Evolutionary conservation across 2,113 vertebrate genomes (phyloP), one percentile per base, ranked within the genome.

Genomic region (Pachycephala philippinensis): DNA sequence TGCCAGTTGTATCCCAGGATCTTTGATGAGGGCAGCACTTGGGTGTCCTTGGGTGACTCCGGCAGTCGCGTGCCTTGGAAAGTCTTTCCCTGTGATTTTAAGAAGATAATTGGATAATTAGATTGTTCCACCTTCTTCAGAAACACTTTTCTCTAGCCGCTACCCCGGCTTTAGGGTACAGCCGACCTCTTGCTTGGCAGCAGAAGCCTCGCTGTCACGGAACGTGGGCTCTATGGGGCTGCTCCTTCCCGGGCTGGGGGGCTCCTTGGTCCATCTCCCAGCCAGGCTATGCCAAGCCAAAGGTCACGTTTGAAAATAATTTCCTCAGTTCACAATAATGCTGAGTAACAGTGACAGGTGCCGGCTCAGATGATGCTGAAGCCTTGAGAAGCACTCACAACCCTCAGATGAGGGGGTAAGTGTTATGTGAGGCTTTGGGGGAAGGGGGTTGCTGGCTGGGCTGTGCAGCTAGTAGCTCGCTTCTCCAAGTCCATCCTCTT

Each of bases 261-360:
- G 72, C 63, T 84, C 20, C 54, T 57, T 49, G 35, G 52, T 88
- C 61, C 63, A 66, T 59, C 77, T 92, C 75, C 42, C 61, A 90
- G 70, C 59, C 61, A 71, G 74, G 70, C 69, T 68, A 30, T 8
- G 15, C 69, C 63, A 79, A 93, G 87, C 94, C 60, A 6, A 93
- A 97, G 94, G 90, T 96, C 83, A 91, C 33, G 31, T 77, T 89
- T 84, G 90, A 93, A 89, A 95, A 95, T 69, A 47, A 92, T 91
- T 77, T 90, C 52, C 31, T 90, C 44, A 44, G 0, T 87, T 96
- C 77, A 72, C 89, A 63, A 0, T 61, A 79, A 84, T 42, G 31
- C 83, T 95, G 85, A 97, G 70, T 35, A 95, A 23, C 85, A 87
- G 80, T 95, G 97, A 95, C 96, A 93, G 85, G 40, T 97, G 95